These are phyloP conservation scores for Malurus leucopterus DNA, from an alignment of 2,797 vertebrate species.

Conservation along the genomic window DNA sequence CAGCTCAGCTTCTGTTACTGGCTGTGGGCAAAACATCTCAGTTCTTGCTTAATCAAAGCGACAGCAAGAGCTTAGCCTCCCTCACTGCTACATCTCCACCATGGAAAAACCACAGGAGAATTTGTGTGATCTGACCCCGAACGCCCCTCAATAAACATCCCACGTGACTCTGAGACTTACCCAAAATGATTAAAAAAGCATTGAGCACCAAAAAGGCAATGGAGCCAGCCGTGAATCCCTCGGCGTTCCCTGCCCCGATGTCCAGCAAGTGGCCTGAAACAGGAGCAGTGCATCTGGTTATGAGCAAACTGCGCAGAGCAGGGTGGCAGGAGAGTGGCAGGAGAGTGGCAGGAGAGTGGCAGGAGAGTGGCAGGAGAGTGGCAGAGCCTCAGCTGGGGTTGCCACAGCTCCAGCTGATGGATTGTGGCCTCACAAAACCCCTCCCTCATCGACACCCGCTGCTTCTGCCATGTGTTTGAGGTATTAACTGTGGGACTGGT, in stretches of 20 bases:
- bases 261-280: constrained; percentile 72
- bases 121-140: not conserved
- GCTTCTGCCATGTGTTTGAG: not conserved
- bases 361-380: not conserved
- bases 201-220: constrained; percentile 83
- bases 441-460: fast-evolving
- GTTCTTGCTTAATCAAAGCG: not conserved
- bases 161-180: constrained; percentile 59
- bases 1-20: constrained; percentile 33
- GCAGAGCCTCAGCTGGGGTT: not conserved
- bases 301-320: not conserved
- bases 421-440: not conserved
- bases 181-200: constrained; percentile 78
- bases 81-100: not conserved
- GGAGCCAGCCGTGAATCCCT: constrained; percentile 80
- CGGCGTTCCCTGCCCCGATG: constrained; percentile 36
- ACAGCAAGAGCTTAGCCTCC: not conserved
- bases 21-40: not conserved
- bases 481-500: not conserved
- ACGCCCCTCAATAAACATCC: not conserved
- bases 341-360: not conserved
- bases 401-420: not conserved
- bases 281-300: not conserved
- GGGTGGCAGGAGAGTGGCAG: fast-evolving
- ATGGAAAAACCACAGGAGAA: not conserved